Base-by-base conservation (phyloP, 2,888 invertebrate species). In the Oscheius sp. region DNA sequence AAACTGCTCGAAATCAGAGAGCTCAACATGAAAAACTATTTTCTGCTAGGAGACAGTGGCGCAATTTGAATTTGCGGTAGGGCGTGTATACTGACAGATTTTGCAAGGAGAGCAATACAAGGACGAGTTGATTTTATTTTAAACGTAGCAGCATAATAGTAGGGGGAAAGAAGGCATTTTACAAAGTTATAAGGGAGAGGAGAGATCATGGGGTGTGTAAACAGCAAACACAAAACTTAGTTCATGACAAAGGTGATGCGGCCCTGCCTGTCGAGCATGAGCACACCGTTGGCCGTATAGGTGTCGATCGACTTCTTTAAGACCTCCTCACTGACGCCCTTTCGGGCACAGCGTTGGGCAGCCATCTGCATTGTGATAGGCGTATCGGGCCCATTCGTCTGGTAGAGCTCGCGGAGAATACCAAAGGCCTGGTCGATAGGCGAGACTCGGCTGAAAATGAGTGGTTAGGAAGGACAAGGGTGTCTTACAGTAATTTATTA, bases 371-470 rank as follows among this genome's bases (percentile, higher is more conserved):
- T 48, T 9, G 71, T 32, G 57, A 82, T 80, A 21, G 82, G 82
- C 42, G 76, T 79, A 33, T 78, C 70, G 42, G 77, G 73, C 42
- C 79, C 73, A 48, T 76, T 63, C 11, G 75, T 21, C 51, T 78
- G 77, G 53, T 79, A 83, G 63, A 88, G 66, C 50, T 88, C 86
- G 33, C 88, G 85, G n/a, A 88, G 82, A 21, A 85, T 78, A 35
- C 83, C 79, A 79, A 87, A 88, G 1, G 85, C 88, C 7, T 79
- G 76, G 59, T 88, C 87, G 63, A 84, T 78, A 10, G 88, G 88
- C 33, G 85, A 76, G 73, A 84, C 76, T 33, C 76, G 68, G 50
- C 79, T 79, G 82, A 77, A 77, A 79, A 21, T 21, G 21, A 21
- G 21, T 21, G 21, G 21, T 21, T 21, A 0, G 21, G 21, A 21